A percentile compares a stretch with the other conserved stretches of the same genome.
phyloP scores from a whole-genome alignment of 2,113 vertebrate genomes.

The Cricetomys ansorgei region DNA sequence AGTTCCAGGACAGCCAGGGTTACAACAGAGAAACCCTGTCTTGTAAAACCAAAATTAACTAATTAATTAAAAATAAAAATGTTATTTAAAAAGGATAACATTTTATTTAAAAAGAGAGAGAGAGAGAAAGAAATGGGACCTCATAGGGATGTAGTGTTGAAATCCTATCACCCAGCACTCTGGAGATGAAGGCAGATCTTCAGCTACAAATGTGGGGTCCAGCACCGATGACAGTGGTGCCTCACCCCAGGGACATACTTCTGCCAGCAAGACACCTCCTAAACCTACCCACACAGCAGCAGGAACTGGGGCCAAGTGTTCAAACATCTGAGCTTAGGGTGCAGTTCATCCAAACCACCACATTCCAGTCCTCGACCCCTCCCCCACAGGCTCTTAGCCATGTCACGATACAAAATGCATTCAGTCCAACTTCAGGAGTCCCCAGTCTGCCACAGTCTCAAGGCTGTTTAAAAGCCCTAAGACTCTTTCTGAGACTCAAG shows the following conservation, averaged over 20 bases:
- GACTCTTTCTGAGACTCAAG: not conserved
- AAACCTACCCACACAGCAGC: not conserved
- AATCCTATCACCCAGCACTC: not conserved
- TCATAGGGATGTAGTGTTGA: not conserved
- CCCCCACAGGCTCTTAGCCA: not conserved
- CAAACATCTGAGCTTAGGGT: not conserved
- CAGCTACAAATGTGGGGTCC: not conserved
- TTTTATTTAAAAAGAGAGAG: too few species aligned
- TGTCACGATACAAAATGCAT: not conserved
- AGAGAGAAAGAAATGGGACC: not conserved
- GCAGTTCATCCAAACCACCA: not conserved
- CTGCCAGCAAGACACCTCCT: not conserved
- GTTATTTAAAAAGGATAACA: too few species aligned
- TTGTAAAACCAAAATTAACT: too few species aligned
- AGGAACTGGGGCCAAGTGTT: not conserved
- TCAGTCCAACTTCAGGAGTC: not conserved
- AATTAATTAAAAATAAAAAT: too few species aligned
- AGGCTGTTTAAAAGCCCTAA: not conserved
- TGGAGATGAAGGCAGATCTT: not conserved
- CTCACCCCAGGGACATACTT: not conserved
- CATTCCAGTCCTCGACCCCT: not conserved
- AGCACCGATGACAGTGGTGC: not conserved
- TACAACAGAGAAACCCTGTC: too few species aligned
- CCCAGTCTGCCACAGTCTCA: not conserved
- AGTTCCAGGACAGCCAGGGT: too few species aligned